These are phyloP conservation scores for Spinibarbus caldwelli DNA, from an alignment of 2,797 vertebrate genomes.

Conservation along the genomic window DNA sequence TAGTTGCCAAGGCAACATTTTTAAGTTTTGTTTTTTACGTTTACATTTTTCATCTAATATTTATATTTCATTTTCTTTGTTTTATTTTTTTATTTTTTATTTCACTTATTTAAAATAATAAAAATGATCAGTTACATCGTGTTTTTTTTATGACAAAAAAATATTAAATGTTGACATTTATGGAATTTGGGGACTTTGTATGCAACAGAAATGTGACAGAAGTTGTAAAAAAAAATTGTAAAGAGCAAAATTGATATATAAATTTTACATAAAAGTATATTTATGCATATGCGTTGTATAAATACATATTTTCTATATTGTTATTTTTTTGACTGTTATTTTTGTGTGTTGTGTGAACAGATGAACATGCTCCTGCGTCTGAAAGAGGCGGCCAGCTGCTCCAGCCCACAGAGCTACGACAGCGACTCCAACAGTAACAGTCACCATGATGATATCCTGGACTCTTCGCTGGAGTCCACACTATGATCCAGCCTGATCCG, in stretches of 20 bases:
- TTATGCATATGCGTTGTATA: too few relatives aligned
- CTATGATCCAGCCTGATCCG: slow-evolving; percentile 77
- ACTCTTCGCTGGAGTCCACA: slow-evolving; percentile 93
- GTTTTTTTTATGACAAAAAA: neutral
- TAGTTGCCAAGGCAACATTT: too few relatives aligned
- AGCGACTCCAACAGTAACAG: slow-evolving; percentile 99
- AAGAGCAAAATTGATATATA: neutral
- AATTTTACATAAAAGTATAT: neutral
- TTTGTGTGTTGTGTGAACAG: slow-evolving; percentile 76
- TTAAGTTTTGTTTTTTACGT: neutral
- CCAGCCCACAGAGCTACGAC: slow-evolving; percentile 97
- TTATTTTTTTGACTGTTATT: neutral
- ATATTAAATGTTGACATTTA: neutral
- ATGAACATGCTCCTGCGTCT: slow-evolving; percentile 99
- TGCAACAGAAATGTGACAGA: neutral
- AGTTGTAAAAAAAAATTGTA: neutral
- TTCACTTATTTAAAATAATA: neutral
- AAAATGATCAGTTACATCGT: neutral
- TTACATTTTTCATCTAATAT: neutral
- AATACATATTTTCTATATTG: neutral
- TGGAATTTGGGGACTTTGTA: neutral
- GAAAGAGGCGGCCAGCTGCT: slow-evolving; percentile 96
- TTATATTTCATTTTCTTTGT: neutral
- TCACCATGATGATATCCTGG: slow-evolving; percentile 94
- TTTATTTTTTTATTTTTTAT: neutral